Conservation (phyloP, 2,888 invertebrate genomes). For the Ferdinandea cuprea region DNA sequence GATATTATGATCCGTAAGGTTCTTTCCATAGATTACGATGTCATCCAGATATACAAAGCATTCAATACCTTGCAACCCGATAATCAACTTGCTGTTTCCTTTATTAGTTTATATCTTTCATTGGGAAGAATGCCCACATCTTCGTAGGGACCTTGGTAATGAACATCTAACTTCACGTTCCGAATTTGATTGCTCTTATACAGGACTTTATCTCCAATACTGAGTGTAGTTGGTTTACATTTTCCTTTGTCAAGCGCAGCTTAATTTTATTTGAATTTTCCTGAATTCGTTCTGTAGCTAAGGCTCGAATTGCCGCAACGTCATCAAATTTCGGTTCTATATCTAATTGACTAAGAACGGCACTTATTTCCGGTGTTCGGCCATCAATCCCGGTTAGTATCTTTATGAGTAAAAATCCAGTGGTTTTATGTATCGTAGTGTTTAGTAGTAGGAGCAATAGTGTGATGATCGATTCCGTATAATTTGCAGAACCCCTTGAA, state of each 20-base stretch:
- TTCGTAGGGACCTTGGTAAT: constrained; percentile 17
- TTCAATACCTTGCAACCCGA: no score
- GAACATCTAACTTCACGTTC: constrained; percentile 20
- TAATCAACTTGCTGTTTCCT: no score
- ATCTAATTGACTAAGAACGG: constrained; percentile 3
- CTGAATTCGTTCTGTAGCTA: constrained; percentile 8
- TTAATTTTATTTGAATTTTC: constrained; percentile 15
- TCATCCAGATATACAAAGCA: no score
- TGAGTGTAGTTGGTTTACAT: background rate
- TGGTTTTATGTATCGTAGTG: constrained; percentile 16
- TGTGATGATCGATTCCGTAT: constrained; percentile 35
- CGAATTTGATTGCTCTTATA: constrained; percentile 22
- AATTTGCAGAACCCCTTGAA: constrained; percentile 19
- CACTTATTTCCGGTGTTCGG: constrained; percentile 39
- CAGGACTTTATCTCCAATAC: constrained; percentile 13
- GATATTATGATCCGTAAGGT: no score
- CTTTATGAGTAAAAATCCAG: constrained; percentile 3
- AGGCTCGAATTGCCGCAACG: constrained; percentile 6
- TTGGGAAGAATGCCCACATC: no score
- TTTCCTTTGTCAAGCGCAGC: constrained; percentile 11
- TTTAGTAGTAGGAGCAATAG: constrained; percentile 24
- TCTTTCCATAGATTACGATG: no score
- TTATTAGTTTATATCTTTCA: no score
- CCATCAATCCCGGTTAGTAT: constrained; percentile 23
- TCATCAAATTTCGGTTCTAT: constrained; percentile 9